These are phyloP conservation scores for Capricornis sumatraensis DNA, from an alignment of 2,113 vertebrate genomes.

Conservation along the genomic window DNA sequence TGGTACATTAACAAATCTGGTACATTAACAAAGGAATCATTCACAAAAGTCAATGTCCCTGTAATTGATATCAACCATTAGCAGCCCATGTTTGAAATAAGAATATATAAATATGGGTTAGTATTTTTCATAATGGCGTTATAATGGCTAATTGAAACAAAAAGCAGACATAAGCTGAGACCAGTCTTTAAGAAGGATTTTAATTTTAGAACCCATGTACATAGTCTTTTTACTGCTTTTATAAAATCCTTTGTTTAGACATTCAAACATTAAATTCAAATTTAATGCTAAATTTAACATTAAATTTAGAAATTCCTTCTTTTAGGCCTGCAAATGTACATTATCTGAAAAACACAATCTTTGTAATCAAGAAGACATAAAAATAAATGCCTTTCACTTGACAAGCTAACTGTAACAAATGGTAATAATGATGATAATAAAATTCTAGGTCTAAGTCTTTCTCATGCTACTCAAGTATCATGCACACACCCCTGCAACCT, in stretches of 20 bases:
- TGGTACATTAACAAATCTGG: background rate
- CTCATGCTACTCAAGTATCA: background rate
- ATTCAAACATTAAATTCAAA: background rate
- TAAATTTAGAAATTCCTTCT: background rate
- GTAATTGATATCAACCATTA: background rate
- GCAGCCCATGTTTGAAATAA: background rate
- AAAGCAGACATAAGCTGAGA: background rate
- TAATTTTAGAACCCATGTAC: background rate
- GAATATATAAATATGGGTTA: background rate
- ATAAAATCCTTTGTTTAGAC: background rate
- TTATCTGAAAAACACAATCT: background rate
- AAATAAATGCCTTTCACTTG: background rate
- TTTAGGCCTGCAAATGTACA: background rate
- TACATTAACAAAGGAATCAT: background rate
- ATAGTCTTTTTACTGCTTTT: background rate
- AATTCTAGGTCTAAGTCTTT: background rate
- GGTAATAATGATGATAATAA: background rate
- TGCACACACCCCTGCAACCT: background rate
- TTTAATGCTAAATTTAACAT: background rate
- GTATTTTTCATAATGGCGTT: background rate
- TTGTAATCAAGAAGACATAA: background rate
- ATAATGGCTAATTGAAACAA: background rate
- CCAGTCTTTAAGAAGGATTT: background rate
- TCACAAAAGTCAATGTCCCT: background rate
- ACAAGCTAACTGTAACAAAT: background rate